Conservation (phyloP, 2,113 vertebrate genomes). For the Albula goreensis region DNA sequence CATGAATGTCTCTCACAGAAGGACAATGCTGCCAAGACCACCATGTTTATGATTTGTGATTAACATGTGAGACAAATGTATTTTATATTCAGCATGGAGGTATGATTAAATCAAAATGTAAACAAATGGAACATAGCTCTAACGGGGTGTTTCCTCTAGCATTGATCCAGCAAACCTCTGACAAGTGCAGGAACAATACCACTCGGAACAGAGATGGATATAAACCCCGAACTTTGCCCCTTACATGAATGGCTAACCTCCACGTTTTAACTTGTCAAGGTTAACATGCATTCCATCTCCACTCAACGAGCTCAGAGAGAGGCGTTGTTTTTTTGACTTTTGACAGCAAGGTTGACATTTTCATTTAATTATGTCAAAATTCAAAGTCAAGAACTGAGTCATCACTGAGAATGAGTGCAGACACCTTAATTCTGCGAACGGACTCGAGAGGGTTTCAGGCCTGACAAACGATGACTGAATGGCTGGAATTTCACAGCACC, state of each 20-base stretch:
- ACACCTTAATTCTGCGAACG: neutral
- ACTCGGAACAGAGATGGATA: neutral
- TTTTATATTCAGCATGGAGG: conserved; percentile 3
- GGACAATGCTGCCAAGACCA: neutral
- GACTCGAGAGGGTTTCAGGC: neutral
- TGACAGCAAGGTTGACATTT: neutral
- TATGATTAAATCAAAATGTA: conserved; percentile 27
- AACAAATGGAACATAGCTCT: conserved; percentile 5
- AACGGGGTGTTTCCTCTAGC: conserved; percentile 14
- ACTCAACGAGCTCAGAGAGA: neutral
- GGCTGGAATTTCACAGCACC: neutral
- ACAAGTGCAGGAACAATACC: neutral
- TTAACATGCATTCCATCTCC: neutral
- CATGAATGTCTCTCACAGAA: neutral
- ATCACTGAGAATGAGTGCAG: neutral
- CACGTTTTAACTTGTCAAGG: neutral
- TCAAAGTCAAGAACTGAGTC: neutral
- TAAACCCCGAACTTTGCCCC: neutral
- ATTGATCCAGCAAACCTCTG: conserved; percentile 13
- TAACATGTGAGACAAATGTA: conserved; percentile 13
- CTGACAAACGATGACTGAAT: conserved; percentile 3
- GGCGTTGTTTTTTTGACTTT: neutral
- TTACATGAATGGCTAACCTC: neutral
- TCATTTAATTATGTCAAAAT: conserved; percentile 4
- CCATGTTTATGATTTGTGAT: neutral